Evolutionary conservation across 1,140 invertebrate genomes (phyloP), one percentile per base, ranked within the genome.

Genomic region (Arctopsyche grandis): DNA sequence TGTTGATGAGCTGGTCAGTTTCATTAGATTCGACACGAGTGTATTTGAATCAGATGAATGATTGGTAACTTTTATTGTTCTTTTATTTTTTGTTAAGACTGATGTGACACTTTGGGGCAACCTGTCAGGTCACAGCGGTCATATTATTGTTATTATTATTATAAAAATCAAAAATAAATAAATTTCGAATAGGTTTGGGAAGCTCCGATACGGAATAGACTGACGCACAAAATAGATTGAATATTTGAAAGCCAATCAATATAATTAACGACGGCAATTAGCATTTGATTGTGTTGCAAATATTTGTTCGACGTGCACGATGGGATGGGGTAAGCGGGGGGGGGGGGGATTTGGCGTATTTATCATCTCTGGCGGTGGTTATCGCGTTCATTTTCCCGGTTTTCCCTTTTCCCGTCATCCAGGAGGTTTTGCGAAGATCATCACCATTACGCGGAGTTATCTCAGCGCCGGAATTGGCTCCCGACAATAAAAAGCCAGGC

Each of bases 391-490:
- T 12, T 16, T 52, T 52, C 16, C 48, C 48, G 48, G 3, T 52
- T 52, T 52, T 52, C 48, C 48, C 29, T 38, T 38, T 38, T 38
- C 29, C 29, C 29, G 29, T 38, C 29, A 38, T 38, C 29, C 29
- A 38, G 29, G 29, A 38, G 29, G 29, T 38, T 38, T 38, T 38
- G 69, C 69, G 14, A 19, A 44, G 69, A 71, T 71, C 69, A 71
- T 71, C 69, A 71, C 38, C 69, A 48, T 71, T 71, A 71, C 26
- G 69, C 69, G 29, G 63, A 26, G 63, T 66, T 66, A 66, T 66
- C 63, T 66, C 63, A 29, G 21, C 63, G 63, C 14, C 69, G 44
- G 69, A 71, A 71, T 71, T 46, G 69, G 43, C 69, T 22, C 38
- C 44, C 38, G 69, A 71, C 43, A 71, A 71, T 71, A 71, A 71